A percentile compares a stretch with the other conserved stretches of the same genome.
phyloP scores from a whole-genome alignment of 2,888 invertebrate species.

The Amphipoea lucens region DNA sequence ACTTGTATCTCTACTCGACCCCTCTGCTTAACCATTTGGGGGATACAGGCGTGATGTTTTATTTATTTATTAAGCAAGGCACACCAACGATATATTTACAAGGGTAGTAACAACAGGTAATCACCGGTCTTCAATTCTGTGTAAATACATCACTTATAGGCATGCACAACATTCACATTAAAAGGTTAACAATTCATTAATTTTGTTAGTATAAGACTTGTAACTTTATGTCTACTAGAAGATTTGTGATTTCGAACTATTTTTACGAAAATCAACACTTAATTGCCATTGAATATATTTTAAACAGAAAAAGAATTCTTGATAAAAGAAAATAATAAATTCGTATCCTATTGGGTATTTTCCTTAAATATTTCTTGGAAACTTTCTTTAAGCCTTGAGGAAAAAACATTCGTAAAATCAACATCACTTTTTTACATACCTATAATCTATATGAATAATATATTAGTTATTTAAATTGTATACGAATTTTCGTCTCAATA shows the following conservation, averaged over 20 bases:
- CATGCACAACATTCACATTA: no score
- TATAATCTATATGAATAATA: background rate
- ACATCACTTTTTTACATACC: background rate
- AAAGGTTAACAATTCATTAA: no score
- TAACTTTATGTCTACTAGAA: background rate
- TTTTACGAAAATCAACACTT: background rate
- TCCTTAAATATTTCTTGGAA: constrained; percentile 15
- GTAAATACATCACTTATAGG: no score
- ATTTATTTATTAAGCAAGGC: no score
- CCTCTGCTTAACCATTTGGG: no score
- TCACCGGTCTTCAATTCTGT: no score
- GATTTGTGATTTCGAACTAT: background rate
- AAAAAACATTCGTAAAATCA: constrained; percentile 22
- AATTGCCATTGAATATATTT: background rate
- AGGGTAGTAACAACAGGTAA: no score
- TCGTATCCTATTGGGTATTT: background rate
- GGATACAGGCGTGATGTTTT: background rate
- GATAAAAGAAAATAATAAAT: background rate
- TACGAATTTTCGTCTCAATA: background rate
- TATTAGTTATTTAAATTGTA: background rate
- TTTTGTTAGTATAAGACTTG: background rate
- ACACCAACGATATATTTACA: no score
- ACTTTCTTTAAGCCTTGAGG: constrained; percentile 31
- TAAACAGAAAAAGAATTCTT: no score
- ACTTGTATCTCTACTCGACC: background rate